These are phyloP conservation scores for Hyperoplus lanceolatus DNA, from an alignment of 2,797 vertebrate genomes.

Conservation along the genomic window DNA sequence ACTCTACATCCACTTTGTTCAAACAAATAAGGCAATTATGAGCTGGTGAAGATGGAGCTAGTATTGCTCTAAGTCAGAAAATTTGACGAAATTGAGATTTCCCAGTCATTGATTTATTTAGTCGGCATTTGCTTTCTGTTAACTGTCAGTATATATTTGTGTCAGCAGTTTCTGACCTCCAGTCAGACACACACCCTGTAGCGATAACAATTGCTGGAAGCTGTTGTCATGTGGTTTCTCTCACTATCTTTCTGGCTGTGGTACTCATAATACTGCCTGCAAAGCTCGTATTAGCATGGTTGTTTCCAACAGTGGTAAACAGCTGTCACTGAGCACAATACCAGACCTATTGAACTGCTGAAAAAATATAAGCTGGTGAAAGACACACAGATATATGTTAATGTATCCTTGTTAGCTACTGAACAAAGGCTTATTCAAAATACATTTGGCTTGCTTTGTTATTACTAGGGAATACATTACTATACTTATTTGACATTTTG, in stretches of 20 bases:
- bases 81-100: constrained; percentile 33
- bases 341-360: not conserved
- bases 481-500: too few relatives aligned
- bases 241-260: not conserved
- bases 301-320: not conserved
- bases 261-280: not conserved
- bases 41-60: constrained; percentile 10
- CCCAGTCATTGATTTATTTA: constrained; percentile 12
- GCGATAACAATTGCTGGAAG: not conserved
- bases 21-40: constrained; percentile 32
- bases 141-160: not conserved
- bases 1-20: constrained; percentile 11
- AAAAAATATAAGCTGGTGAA: not conserved
- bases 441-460: too few relatives aligned
- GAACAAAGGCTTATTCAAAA: too few relatives aligned
- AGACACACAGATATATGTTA: too few relatives aligned
- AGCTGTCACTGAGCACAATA: not conserved
- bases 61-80: not conserved
- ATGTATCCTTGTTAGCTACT: too few relatives aligned
- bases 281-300: not conserved
- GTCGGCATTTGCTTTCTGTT: constrained; percentile 7
- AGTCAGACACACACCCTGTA: not conserved
- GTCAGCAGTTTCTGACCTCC: constrained; percentile 6
- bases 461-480: too few relatives aligned
- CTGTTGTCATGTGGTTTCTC: not conserved